phyloP scores from a whole-genome alignment of 2,113 vertebrate species.

The Myiagra hebetior region DNA sequence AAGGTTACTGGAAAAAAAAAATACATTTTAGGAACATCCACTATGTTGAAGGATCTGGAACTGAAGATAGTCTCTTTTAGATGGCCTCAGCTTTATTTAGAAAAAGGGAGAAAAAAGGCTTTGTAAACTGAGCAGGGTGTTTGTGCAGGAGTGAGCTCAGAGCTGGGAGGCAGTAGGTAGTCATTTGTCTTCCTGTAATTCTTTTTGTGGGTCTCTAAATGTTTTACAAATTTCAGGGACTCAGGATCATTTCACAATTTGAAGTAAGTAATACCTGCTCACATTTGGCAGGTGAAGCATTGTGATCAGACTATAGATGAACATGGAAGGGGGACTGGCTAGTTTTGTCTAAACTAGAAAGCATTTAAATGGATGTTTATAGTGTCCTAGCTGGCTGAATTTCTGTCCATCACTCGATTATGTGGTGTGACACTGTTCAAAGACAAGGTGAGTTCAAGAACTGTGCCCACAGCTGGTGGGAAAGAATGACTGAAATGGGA shows the following conservation, averaged over 20 bases:
- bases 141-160: neutral
- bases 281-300: neutral
- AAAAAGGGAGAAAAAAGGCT: neutral
- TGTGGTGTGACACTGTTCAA: neutral
- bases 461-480: neutral
- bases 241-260: neutral
- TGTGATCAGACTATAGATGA: neutral
- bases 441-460: constrained; percentile 16
- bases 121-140: neutral
- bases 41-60: neutral
- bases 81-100: neutral
- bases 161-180: neutral
- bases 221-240: neutral
- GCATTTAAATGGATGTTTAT: neutral
- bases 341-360: neutral
- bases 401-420: neutral
- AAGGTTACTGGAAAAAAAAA: neutral
- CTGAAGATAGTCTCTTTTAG: neutral
- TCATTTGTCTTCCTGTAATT: neutral
- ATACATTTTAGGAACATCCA: neutral
- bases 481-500: neutral
- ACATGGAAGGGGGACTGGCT: neutral
- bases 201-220: neutral
- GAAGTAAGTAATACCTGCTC: neutral
- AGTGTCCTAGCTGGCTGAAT: neutral